phyloP scores from a whole-genome alignment of 2,797 vertebrate species.

The Pipistrellus pygmaeus region DNA sequence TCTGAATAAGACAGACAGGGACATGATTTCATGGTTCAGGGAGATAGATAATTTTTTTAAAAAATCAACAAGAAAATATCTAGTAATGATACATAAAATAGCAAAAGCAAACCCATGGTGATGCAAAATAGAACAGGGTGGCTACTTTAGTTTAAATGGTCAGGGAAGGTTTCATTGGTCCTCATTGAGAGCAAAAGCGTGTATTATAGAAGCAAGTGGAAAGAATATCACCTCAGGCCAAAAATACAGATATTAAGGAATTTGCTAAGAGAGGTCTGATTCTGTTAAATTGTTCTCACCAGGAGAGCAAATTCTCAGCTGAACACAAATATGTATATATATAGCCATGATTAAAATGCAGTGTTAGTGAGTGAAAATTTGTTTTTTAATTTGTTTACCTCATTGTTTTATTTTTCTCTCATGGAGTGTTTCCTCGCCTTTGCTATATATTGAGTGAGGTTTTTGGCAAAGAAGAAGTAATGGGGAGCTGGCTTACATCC shows the following conservation, averaged over 20 bases:
- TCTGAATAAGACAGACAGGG: background rate
- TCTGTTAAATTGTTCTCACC: background rate
- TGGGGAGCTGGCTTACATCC: background rate
- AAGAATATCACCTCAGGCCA: background rate
- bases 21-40: background rate
- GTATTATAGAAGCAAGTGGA: background rate
- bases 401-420: background rate
- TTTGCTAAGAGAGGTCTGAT: background rate
- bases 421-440: background rate
- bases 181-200: background rate
- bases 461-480: background rate
- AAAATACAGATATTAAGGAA: background rate
- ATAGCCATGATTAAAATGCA: background rate
- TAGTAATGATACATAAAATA: background rate
- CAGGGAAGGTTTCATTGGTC: background rate
- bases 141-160: background rate
- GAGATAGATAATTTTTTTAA: background rate
- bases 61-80: background rate
- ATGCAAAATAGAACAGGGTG: background rate
- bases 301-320: background rate
- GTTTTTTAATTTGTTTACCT: constrained; percentile 5
- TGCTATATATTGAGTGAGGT: background rate
- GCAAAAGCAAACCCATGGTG: background rate
- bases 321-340: background rate
- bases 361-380: background rate